phyloP scores from a whole-genome alignment of 2,113 vertebrate genomes.

The Scytalopus superciliaris region DNA sequence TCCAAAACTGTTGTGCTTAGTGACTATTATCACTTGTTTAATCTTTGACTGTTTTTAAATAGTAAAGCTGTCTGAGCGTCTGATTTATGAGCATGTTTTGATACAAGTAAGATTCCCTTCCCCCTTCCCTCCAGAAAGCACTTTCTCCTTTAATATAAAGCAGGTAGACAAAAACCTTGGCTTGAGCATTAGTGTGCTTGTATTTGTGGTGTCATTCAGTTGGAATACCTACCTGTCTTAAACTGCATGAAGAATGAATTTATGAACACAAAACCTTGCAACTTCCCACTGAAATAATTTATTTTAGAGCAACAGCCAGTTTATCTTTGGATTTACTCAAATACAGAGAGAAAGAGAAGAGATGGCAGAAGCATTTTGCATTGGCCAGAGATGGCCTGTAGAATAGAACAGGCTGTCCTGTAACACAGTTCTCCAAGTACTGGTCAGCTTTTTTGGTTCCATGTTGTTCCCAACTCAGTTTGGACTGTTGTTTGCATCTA shows the following conservation, averaged over 20 bases:
- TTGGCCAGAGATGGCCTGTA: not conserved
- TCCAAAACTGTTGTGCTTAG: not conserved
- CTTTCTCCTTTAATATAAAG: not conserved
- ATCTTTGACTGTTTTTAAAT: constrained; percentile 26
- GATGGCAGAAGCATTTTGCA: not conserved
- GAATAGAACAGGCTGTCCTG: not conserved
- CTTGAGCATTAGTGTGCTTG: not conserved
- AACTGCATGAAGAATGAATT: not conserved
- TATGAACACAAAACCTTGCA: not conserved
- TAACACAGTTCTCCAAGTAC: not conserved
- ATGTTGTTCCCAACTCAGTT: not conserved
- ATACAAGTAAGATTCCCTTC: not conserved
- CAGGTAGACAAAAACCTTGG: not conserved
- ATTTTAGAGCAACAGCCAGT: not conserved
- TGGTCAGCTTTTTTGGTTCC: not conserved
- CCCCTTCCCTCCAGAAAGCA: not conserved
- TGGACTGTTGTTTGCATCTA: not conserved
- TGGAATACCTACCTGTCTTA: not conserved
- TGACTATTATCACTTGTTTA: constrained; percentile 30
- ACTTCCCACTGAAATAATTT: not conserved
- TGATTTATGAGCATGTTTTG: constrained; percentile 57
- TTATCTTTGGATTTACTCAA: not conserved
- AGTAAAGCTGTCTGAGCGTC: constrained; percentile 56
- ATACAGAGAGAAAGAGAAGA: not conserved
- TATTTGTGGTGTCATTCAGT: not conserved